phyloP scores from a whole-genome alignment of 2,888 invertebrate species.

The Megamerina dolium region DNA sequence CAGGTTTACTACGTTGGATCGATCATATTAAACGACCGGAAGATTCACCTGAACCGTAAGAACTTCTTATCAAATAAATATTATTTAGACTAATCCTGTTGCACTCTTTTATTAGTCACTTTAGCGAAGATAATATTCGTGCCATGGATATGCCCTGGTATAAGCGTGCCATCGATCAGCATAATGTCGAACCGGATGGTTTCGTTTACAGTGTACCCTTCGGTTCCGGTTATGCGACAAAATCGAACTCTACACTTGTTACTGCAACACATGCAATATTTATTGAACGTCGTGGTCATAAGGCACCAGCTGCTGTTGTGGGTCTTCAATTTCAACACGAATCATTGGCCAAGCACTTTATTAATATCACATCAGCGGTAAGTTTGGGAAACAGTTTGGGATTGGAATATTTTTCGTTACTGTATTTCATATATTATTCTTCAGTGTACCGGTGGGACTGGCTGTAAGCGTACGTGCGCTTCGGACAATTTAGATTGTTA shows the following conservation, averaged over 20 bases:
- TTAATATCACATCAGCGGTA: constrained; percentile 83
- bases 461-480: constrained; percentile 78
- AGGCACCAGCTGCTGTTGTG: constrained; percentile 87
- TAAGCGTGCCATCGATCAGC: constrained; percentile 83
- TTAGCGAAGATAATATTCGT: constrained; percentile 71
- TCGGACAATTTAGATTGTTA: constrained; percentile 87
- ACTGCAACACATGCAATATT: constrained; percentile 90
- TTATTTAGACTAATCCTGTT: not conserved
- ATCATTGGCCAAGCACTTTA: constrained; percentile 74
- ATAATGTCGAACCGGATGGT: constrained; percentile 77
- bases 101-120: too few species aligned
- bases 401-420: too few species aligned
- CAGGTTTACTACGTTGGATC: constrained; percentile 82
- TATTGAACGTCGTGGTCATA: constrained; percentile 73
- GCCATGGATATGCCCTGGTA: constrained; percentile 90
- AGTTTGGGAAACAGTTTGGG: too few species aligned
- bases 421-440: constrained; percentile 32
- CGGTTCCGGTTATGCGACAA: constrained; percentile 49
- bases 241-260: constrained; percentile 59
- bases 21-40: constrained; percentile 60
- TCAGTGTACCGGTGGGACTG: constrained; percentile 60
- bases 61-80: not conserved
- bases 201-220: constrained; percentile 75
- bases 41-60: constrained; percentile 65
- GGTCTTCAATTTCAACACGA: constrained; percentile 83